A percentile compares a stretch with the other conserved stretches of the same genome.
These are phyloP conservation scores for Altica lythri DNA, from an alignment of 2,888 invertebrate genomes.

Conservation along the genomic window DNA sequence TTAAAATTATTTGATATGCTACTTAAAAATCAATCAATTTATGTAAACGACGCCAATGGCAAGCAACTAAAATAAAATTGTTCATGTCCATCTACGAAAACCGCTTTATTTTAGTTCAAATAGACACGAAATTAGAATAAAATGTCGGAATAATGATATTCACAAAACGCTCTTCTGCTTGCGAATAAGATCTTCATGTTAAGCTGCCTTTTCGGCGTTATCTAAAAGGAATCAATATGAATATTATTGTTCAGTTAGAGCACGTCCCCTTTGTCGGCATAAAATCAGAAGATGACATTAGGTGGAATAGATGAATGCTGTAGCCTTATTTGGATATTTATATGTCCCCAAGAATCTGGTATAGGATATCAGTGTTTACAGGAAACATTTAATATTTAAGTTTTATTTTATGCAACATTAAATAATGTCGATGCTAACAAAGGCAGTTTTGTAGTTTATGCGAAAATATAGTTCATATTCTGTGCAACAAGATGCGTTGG, in stretches of 20 bases:
- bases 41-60: constrained; percentile 1
- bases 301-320: constrained; percentile 19
- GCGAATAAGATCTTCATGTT: constrained; percentile 15
- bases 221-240: constrained; percentile 34
- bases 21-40: no score
- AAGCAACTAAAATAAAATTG: constrained; percentile 3
- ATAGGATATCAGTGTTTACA: background rate
- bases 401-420: no score
- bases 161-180: constrained; percentile 12
- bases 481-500: no score
- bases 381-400: constrained; percentile 3
- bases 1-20: no score
- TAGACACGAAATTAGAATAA: constrained; percentile 18
- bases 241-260: constrained; percentile 28
- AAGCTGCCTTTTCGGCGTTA: constrained; percentile 27
- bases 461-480: background rate
- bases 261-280: constrained; percentile 31
- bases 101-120: constrained; percentile 13
- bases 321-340: constrained; percentile 26
- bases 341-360: constrained; percentile 9
- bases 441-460: background rate
- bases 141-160: constrained; percentile 18
- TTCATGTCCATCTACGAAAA: constrained; percentile 6
- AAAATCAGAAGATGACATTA: constrained; percentile 15
- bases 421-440: no score